A percentile compares a stretch with the other conserved stretches of the same genome.
These are phyloP conservation scores for Gadopsis bispinosus DNA, from an alignment of 2,797 vertebrate genomes.

Conservation along the genomic window DNA sequence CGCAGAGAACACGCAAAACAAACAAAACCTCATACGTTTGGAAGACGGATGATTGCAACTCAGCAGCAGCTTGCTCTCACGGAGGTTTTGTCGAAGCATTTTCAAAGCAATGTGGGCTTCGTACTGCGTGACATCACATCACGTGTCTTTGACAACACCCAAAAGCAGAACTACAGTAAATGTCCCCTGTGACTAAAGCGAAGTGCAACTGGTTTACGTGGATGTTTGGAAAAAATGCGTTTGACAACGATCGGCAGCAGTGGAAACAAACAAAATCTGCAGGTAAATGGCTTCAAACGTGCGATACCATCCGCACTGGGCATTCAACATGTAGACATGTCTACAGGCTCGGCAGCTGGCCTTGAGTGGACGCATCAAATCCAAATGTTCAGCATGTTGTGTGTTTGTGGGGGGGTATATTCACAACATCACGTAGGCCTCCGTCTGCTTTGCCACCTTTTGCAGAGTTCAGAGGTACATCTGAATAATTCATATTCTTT, in stretches of 20 bases:
- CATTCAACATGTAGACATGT: conserved; percentile 2
- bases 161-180: not conserved
- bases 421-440: not conserved
- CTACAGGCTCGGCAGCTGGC: not conserved
- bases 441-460: conserved; percentile 3
- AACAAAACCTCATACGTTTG: not conserved
- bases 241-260: not conserved
- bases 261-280: not conserved
- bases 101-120: not conserved
- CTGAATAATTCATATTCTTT: conserved; percentile 40
- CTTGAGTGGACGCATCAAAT: conserved; percentile 2
- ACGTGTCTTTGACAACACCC: not conserved
- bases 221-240: not conserved
- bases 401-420: not conserved
- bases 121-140: not conserved
- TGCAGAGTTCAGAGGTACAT: conserved; percentile 5
- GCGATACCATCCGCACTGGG: not conserved
- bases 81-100: not conserved
- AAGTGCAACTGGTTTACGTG: not conserved
- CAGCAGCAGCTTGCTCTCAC: not conserved
- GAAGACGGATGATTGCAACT: not conserved
- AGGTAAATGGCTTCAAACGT: not conserved
- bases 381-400: conserved; percentile 16
- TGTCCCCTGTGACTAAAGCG: not conserved
- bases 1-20: not conserved